These are phyloP conservation scores for Procavia capensis DNA, from an alignment of 2,113 vertebrate species.

Conservation along the genomic window DNA sequence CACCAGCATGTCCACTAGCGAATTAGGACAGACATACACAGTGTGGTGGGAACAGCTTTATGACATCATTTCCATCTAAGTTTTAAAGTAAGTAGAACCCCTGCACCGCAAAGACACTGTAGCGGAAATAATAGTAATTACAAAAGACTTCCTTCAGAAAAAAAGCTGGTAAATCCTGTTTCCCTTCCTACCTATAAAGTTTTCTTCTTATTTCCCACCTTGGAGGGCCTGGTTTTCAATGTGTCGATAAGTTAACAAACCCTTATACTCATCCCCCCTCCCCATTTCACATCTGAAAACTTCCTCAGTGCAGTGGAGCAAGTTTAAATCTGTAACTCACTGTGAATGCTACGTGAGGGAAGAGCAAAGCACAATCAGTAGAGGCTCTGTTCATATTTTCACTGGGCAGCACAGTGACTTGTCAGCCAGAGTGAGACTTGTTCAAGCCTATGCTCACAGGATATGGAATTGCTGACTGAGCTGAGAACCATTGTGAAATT, in stretches of 20 bases:
- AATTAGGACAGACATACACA: too few relatives aligned
- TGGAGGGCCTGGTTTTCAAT: slow-evolving; percentile 29
- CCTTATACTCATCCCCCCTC: neutral
- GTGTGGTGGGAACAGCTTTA: neutral
- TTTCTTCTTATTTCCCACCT: neutral
- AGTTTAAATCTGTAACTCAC: neutral
- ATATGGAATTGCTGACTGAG: neutral
- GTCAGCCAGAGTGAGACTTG: neutral
- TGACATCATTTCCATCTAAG: neutral
- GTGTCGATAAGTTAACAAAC: neutral
- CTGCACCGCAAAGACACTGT: neutral
- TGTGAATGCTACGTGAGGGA: neutral
- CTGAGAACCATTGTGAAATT: neutral
- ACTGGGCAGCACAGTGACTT: neutral
- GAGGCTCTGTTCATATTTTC: neutral
- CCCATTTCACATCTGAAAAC: neutral
- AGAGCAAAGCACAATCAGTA: neutral
- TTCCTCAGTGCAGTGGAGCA: neutral
- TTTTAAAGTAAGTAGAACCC: neutral
- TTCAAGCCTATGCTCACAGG: neutral
- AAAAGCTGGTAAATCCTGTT: neutral
- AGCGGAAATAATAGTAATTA: neutral
- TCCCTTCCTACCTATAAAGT: neutral
- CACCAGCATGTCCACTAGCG: too few relatives aligned
- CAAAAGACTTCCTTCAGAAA: neutral